phyloP scores from a whole-genome alignment of 2,888 invertebrate species.

The Cantharis rufa region DNA sequence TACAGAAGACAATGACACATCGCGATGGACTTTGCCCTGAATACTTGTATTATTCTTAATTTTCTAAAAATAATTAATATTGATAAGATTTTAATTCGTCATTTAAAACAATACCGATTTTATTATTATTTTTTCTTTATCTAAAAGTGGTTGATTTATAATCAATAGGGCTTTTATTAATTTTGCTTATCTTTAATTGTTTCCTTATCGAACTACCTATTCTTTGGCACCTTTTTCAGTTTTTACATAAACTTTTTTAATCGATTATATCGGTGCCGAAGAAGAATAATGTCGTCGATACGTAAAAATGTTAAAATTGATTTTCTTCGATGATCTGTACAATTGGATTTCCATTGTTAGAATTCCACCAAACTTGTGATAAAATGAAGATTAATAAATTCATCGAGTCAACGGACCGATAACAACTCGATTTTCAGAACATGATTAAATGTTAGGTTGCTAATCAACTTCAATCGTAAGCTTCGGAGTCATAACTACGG shows the following conservation, averaged over 20 bases:
- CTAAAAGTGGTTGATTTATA: background rate
- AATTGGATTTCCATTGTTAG: background rate
- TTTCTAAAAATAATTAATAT: slow-evolving; percentile 8
- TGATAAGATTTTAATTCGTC: background rate
- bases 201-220: background rate
- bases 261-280: background rate
- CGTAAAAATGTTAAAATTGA: background rate
- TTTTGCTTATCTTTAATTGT: background rate
- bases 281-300: background rate
- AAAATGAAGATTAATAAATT: background rate
- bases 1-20: slow-evolving; percentile 15
- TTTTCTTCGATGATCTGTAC: background rate
- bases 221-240: background rate
- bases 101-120: background rate
- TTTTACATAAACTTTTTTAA: background rate
- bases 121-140: background rate
- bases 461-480: background rate
- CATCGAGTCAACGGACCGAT: background rate
- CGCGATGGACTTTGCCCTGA: slow-evolving; percentile 5
- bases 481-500: background rate
- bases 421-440: background rate
- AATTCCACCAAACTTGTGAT: background rate
- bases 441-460: background rate
- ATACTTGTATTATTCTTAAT: slow-evolving; percentile 1
- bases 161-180: background rate